Percentiles rank a stretch among this genome's conserved stretches.
phyloP scores from a whole-genome alignment of 2,113 vertebrate genomes.

The Zosterops pallidus region DNA sequence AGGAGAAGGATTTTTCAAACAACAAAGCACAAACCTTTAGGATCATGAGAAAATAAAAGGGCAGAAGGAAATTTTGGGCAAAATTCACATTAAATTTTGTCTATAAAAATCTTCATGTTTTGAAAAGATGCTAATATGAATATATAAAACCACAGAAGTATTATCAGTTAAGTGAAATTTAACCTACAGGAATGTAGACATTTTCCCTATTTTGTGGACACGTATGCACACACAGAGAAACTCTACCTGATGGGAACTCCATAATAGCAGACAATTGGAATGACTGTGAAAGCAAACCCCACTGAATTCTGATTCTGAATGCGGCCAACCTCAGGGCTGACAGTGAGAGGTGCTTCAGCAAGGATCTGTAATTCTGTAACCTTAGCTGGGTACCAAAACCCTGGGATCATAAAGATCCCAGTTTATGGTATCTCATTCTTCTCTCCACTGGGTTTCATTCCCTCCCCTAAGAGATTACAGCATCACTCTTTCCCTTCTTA shows the following conservation, averaged over 20 bases:
- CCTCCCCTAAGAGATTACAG: background rate
- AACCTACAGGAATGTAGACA: background rate
- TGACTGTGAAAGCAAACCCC: background rate
- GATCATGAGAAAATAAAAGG: background rate
- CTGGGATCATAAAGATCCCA: background rate
- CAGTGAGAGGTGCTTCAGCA: background rate
- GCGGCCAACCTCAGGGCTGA: background rate
- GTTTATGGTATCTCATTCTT: accelerated
- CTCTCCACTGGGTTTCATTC: background rate
- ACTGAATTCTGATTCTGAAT: background rate
- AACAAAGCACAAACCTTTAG: background rate
- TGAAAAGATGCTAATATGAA: background rate
- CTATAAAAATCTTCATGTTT: background rate
- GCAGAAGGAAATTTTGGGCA: background rate
- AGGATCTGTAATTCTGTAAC: background rate
- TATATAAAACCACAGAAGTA: background rate
- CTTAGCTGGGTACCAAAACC: background rate
- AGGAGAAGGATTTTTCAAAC: background rate
- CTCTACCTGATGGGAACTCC: background rate
- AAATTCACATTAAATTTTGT: background rate
- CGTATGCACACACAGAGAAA: accelerated
- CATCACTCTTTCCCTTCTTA: background rate
- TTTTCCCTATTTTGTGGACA: background rate
- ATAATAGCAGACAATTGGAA: accelerated
- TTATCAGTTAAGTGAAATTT: background rate